phyloP scores from a whole-genome alignment of 2,888 invertebrate species.

The Ceriagrion tenellum region DNA sequence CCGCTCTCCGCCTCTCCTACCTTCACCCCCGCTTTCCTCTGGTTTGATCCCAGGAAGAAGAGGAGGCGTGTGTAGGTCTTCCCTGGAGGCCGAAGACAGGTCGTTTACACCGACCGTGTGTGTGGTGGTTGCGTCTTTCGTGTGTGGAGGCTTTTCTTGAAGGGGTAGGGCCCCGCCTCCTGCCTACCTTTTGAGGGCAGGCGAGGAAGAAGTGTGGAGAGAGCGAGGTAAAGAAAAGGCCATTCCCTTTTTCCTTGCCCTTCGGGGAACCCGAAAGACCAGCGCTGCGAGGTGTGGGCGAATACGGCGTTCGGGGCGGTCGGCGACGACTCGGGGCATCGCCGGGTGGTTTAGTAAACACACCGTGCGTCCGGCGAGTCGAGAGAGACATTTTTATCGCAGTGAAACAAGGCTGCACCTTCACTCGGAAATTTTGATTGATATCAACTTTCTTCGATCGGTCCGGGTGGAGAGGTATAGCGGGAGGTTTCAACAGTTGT shows the following conservation, averaged over 20 bases:
- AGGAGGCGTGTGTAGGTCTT: not conserved
- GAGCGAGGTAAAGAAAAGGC: not conserved
- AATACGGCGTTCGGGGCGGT: not conserved
- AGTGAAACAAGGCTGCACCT: no score
- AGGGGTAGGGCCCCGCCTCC: slow-evolving; percentile 3
- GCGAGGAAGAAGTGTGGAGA: not conserved
- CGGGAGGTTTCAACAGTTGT: not conserved
- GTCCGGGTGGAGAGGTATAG: not conserved
- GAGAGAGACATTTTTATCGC: not conserved
- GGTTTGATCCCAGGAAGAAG: not conserved
- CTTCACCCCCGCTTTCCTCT: not conserved
- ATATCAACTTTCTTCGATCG: not conserved
- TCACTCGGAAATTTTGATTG: not conserved
- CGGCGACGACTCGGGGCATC: not conserved
- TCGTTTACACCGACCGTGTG: not conserved
- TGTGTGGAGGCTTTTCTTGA: not conserved
- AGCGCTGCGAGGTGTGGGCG: not conserved
- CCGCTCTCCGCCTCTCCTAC: not conserved
- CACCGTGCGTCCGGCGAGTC: no score
- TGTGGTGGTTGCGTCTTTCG: not conserved
- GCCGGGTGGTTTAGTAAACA: not conserved
- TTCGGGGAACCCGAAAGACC: not conserved
- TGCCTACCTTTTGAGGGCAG: not conserved
- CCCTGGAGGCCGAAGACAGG: not conserved
- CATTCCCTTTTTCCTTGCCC: not conserved